phyloP scores from a whole-genome alignment of 2,113 vertebrate species.

The Myanophis thanlyinensis region DNA sequence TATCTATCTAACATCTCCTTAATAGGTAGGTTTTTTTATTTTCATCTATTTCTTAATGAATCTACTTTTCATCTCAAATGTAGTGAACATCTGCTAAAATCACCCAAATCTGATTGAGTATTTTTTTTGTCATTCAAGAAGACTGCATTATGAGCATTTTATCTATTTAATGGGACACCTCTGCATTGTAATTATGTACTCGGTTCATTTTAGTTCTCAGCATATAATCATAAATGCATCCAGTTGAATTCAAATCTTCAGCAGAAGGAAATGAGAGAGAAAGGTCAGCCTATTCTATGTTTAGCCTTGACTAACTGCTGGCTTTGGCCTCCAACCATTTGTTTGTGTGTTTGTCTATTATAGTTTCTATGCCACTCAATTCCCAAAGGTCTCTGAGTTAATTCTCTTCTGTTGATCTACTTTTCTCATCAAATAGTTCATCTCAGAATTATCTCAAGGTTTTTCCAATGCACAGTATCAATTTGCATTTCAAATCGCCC shows the following conservation, averaged over 20 bases:
- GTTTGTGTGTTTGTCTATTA: not conserved
- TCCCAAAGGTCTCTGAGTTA: not conserved
- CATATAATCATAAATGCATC: not conserved
- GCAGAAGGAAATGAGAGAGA: not conserved
- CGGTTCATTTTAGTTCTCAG: not conserved
- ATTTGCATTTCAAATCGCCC: not conserved
- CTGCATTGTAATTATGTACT: not conserved
- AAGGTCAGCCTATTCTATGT: not conserved
- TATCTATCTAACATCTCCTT: not conserved
- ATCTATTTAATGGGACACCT: not conserved
- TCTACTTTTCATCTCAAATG: not conserved
- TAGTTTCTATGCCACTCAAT: not conserved
- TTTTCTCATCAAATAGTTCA: not conserved
- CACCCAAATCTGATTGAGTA: not conserved
- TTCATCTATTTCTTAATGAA: not conserved
- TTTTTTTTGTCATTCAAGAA: not conserved
- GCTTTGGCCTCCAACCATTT: not conserved
- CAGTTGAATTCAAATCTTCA: not conserved
- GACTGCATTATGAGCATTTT: not conserved
- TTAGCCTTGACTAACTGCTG: not conserved
- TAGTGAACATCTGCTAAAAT: not conserved
- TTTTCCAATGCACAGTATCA: not conserved
- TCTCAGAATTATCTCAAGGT: not conserved
- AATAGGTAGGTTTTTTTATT: not conserved
- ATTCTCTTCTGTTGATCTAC: not conserved